phyloP scores from a whole-genome alignment of 2,888 invertebrate genomes.

The Periphyllus acericola region DNA sequence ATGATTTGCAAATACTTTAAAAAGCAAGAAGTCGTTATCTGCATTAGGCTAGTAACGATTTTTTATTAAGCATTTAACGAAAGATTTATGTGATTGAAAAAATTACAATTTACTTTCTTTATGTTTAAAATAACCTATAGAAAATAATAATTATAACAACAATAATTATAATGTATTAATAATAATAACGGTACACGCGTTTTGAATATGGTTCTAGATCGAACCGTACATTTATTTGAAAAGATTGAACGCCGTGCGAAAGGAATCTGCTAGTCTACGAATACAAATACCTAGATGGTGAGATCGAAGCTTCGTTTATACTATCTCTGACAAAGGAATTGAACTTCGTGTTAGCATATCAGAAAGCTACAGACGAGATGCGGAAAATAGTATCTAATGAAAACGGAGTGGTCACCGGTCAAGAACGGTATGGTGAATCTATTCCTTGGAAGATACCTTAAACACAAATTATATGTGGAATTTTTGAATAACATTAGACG shows the following conservation, averaged over 20 bases:
- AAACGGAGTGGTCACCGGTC: neutral
- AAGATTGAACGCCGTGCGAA: neutral
- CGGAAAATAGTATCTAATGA: neutral
- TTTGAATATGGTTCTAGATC: no score
- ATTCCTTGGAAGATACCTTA: neutral
- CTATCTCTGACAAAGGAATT: constrained; percentile 3
- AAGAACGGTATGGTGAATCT: neutral
- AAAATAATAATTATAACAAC: no score
- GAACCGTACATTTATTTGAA: neutral
- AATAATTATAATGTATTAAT: no score
- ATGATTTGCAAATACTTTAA: no score
- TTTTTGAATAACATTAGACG: neutral
- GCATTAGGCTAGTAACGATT: no score
- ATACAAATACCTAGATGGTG: neutral
- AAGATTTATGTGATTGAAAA: no score
- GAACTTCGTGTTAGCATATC: neutral
- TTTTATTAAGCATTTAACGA: no score
- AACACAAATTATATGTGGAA: neutral
- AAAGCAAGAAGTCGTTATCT: no score
- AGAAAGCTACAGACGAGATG: neutral
- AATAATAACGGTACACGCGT: no score
- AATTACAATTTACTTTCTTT: no score
- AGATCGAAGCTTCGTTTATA: neutral
- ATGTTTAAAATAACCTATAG: no score
- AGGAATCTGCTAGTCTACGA: neutral